Base-by-base conservation (phyloP, 2,888 invertebrate species). In the Stramonita haemastoma region DNA sequence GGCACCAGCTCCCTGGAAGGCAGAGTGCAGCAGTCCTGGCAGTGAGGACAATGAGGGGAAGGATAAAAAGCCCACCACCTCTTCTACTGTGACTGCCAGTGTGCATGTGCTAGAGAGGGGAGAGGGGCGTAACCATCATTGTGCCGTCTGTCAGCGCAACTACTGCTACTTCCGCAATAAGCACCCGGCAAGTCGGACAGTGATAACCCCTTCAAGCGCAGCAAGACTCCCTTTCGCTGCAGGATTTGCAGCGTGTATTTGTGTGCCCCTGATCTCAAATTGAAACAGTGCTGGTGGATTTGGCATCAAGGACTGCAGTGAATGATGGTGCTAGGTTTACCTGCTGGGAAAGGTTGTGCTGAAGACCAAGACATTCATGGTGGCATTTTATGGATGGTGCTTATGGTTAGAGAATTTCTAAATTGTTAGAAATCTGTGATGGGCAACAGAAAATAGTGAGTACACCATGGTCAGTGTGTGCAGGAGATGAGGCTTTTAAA, bases 221-320 rank as follows among this genome's bases (percentile, higher is more conserved):
- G 73, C 87, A 87, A 87, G 56, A 87, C 87, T 29, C 22, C 87
- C 19, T 87, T 66, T 87, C 73, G 87, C 15, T 87, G 87, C 87
- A 73, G 46, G 36, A 46, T 77, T 29, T 87, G 87, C 56, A 87
- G 87, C 26, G 77, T 87, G 5, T 87, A 87, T 34, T 56, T 87
- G 77, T 87, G 87, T 87, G 36, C 73, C 6, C 87, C 73, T 34
- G 86, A 86, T 46, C 81, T 83, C 17, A 66, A 73, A 22, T 22
- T 56, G n/a, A 73, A 66, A 22, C 87, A 36, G 73, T 87, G 87
- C 87, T 87, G 87, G 87, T 77, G 77, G 87, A 87, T 66, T 32
- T 87, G 87, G 87, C 87, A 87, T 46, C 70, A 86, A 86, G 73
- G 84, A 83, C 22, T 83, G 46, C 81, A 36, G 5, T 83, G 36